Base-by-base conservation (phyloP, 2,888 invertebrate species). In the Steinernema carpocapsae region DNA sequence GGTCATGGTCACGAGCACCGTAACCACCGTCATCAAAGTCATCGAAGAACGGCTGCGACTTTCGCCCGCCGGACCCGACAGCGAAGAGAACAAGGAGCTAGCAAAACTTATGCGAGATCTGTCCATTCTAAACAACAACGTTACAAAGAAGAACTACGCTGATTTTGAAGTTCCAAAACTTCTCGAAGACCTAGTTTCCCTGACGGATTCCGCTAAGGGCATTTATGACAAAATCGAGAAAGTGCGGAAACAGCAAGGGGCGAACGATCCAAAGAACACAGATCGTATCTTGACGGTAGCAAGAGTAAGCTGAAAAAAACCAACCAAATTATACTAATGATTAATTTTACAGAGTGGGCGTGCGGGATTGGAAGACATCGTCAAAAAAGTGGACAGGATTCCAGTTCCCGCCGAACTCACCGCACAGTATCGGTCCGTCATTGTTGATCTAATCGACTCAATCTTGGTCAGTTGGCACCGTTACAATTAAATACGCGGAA, bases 21-120 rank as follows among this genome's bases (percentile, higher is more conserved):
- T 86, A 37, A 85, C 84, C 4, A 86, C 86, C 12, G 83, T 86
- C 32, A 86, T 86, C 79, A 82, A 77, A 70, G 83, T 83, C n/a
- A 81, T 82, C 71, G 83, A 84, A 74, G 82, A 85, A 46, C 75
- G 78, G 10, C 74, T 85, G 14, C 79, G 52, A 42, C 77, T 73
- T 14, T 77, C 76, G 22, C 76, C 72, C 24, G 71, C 46, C 70
- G 75, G 75, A 10, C 45, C 75, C 29, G 75, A 73, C 52, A 73
- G 71, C 51, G 79, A 78, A 70, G 75, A 75, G 24, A 48, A 76
- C 46, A 71, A 19, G 73, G 76, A 59, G 74, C 76, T 74, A 52
- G 32, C 19, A 73, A 74, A 19, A 71, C 73, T 51, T 74, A 6
- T 56, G 26, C 3, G 56, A 24, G 56, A 56, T 6, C 22, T 56